Base-by-base conservation (phyloP, 2,888 invertebrate species). In the Aphidius colemani region DNA sequence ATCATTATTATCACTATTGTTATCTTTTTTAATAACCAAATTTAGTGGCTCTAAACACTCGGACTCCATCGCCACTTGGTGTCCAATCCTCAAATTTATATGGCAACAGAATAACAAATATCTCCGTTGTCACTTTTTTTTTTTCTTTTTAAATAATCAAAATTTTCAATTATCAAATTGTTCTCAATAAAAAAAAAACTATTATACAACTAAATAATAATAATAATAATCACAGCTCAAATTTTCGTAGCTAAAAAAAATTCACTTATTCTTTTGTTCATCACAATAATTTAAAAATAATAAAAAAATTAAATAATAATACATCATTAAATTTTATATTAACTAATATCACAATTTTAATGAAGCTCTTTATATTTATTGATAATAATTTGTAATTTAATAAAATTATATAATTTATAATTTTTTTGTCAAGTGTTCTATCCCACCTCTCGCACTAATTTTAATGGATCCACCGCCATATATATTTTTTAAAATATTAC, bases 21-120 rank as follows among this genome's bases (percentile, higher is more conserved):
- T 72, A 71, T 78, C 73, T 74, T 84, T 84, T 74, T 83, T 84
- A 67, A 84, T 84, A 72, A 84, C 84, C 74, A 85, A 81, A 83
- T 86, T 87, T 82, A 87, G 83, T 82, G 87, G 84, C 67, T 82
- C 81, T 72, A 77, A 72, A 66, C 78, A 82, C 73, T 82, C 81
- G 78, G 82, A 78, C 81, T 82, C 82, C 82, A 82, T 82, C 71
- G 77, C 81, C 78, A 72, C 68, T 67, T 58, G 63, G 66, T 30
- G 30, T 30, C 30, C 30, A 61, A 66, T 60, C 53, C 44, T 53
- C 57, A 11, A 48, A 41, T 63, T 11, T 30, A 30, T 30, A 58
- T 48, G 58, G 48, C 61, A 53, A 63, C 48, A 57, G 57, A 48
- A 11, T 51, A 39, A 41, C 46, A 50, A n/a, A 50, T 50, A 50